These are phyloP conservation scores for Enoplosus armatus DNA, from an alignment of 2,797 vertebrate species.

Conservation along the genomic window DNA sequence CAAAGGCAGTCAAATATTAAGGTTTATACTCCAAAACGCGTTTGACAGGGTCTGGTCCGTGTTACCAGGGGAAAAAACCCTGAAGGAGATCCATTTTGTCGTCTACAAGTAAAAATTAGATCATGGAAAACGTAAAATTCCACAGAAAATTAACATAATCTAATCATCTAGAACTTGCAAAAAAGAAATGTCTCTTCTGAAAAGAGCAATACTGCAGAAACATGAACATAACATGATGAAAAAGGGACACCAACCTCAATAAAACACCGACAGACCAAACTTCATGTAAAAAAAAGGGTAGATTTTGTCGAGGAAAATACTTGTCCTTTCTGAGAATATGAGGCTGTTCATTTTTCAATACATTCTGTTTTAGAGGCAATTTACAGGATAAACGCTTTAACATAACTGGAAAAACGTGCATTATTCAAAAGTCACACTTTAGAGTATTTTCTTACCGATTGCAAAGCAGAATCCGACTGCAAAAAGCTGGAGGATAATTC, in stretches of 20 bases:
- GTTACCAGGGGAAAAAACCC: no score
- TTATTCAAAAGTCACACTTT: not conserved
- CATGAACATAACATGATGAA: no score
- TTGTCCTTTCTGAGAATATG: not conserved
- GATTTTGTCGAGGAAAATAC: not conserved
- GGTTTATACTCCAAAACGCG: not conserved
- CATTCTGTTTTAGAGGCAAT: accelerated
- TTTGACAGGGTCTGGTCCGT: not conserved
- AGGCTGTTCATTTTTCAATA: not conserved
- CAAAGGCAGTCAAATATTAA: not conserved
- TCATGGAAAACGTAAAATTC: not conserved
- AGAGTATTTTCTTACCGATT: constrained; percentile 71
- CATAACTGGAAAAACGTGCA: not conserved
- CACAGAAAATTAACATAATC: not conserved
- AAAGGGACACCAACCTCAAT: no score
- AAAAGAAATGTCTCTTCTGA: not conserved
- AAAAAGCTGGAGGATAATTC: constrained; percentile 69
- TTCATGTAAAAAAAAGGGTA: not conserved
- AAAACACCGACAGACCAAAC: not conserved
- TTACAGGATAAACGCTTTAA: not conserved
- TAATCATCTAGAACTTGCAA: not conserved
- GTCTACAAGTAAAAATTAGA: not conserved
- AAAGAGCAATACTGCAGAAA: not conserved
- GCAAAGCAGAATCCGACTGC: constrained; percentile 76
- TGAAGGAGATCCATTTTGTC: accelerated